Evolutionary conservation across 1,140 invertebrate genomes (phyloP), one percentile per base, ranked within the genome.

Genomic region (Acromyrmex charruanus): DNA sequence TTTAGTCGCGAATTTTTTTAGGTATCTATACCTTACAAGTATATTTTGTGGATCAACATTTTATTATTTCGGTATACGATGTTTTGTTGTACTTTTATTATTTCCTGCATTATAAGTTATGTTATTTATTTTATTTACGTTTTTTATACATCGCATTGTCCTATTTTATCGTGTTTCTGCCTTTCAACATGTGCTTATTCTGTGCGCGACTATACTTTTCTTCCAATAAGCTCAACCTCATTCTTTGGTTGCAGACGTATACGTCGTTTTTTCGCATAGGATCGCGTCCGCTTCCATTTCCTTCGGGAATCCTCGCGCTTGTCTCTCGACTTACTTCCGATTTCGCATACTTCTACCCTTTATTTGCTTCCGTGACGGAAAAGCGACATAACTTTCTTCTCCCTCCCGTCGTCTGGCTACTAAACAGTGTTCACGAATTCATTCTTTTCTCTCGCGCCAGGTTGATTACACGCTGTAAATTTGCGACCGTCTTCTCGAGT

Each of bases 241-340:
- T 44, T 61, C 28, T 2, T 28, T 25, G n/a, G n/a, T 61, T 55
- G 31, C 49, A 68, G 63, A 80, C 51, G 44, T 69, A 28, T 28
- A 63, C 28, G 21, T 35, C 39, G 53, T 53, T 72, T 61, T 71
- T 75, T 84, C 69, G 59, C 74, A 77, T 85, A 77, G 53, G 74
- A 66, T 79, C 35, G 49, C 75, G 18, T 77, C 72, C 61, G 75
- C 18, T 85, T 79, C 31, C 49, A 87, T 72, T 81, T 90, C 86
- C 55, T 68, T 79, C 63, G 16, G 21, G 39, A 77, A 77, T 71
- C 66, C 85, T 35, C 49, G 53, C 9, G 58, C 87, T 88, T 71
- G 51, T 86, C 65, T 77, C 35, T 53, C 7, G 53, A 82, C 53
- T 77, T 51, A 68, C 77, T 77, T 86, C 81, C 63, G 69, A 18